phyloP scores from a whole-genome alignment of 2,888 invertebrate genomes.

The Spatulosminthurus flaviceps region DNA sequence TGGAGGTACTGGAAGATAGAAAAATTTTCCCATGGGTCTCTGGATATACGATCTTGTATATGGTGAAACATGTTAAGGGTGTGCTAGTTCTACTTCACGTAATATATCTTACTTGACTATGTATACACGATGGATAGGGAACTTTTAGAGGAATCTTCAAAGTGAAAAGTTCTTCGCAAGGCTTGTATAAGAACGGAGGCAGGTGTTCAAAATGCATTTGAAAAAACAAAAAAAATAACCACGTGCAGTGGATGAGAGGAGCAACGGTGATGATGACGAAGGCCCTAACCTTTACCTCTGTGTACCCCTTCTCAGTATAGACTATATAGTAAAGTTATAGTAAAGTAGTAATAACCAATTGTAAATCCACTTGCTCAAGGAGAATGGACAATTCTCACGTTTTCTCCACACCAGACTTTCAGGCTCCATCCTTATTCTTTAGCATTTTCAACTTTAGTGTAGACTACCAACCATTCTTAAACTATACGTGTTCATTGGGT shows the following conservation, averaged over 20 bases:
- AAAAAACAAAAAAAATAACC: constrained; percentile 32
- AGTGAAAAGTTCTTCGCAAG: constrained; percentile 7
- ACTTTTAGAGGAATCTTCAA: not conserved
- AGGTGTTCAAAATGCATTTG: constrained; percentile 16
- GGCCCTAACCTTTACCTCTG: constrained; percentile 28
- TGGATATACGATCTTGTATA: too few relatives aligned
- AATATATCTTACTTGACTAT: constrained; percentile 1
- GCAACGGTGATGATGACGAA: constrained; percentile 2
- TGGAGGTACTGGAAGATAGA: too few relatives aligned
- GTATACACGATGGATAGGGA: too few relatives aligned
- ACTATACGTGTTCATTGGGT: not conserved
- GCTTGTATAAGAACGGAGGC: constrained; percentile 13
- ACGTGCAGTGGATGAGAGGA: constrained; percentile 9
- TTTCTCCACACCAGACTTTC: constrained; percentile 36
- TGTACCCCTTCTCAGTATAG: too few relatives aligned
- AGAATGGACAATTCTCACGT: constrained; percentile 26
- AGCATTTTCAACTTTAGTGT: not conserved
- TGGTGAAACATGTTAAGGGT: too few relatives aligned
- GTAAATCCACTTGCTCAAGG: not conserved
- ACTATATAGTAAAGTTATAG: too few relatives aligned
- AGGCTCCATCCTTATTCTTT: constrained; percentile 36
- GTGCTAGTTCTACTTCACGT: not conserved
- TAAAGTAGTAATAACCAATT: not conserved
- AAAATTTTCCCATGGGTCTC: constrained; percentile 16
- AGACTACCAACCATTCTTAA: not conserved